phyloP scores from a whole-genome alignment of 2,888 invertebrate species.

The Portevinia maculata region DNA sequence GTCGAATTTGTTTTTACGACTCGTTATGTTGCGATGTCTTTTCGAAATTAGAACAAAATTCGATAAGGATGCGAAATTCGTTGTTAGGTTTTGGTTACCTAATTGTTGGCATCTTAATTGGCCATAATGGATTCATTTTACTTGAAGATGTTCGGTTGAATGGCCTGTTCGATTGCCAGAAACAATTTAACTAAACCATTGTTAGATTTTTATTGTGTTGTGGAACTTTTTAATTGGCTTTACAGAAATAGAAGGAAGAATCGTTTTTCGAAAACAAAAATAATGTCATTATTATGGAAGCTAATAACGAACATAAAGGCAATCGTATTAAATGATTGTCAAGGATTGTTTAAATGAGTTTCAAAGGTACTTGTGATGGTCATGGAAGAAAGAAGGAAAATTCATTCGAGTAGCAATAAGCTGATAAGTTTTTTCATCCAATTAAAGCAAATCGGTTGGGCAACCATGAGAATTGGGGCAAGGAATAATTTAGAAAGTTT shows the following conservation, averaged over 20 bases:
- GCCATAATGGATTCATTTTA: constrained; percentile 39
- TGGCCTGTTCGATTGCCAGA: constrained; percentile 39
- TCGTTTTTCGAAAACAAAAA: constrained; percentile 16
- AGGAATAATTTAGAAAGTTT: not conserved
- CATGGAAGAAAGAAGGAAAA: constrained; percentile 30
- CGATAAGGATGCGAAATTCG: constrained; percentile 21
- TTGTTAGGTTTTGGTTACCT: not conserved
- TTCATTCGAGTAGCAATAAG: constrained; percentile 37
- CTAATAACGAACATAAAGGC: constrained; percentile 30
- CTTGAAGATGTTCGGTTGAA: constrained; percentile 12
- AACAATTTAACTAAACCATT: constrained; percentile 42
- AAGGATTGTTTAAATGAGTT: constrained; percentile 47
- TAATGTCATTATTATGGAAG: constrained; percentile 26
- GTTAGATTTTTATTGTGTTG: constrained; percentile 20
- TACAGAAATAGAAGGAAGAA: not conserved
- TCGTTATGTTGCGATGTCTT: constrained; percentile 11
- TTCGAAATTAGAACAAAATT: constrained; percentile 20
- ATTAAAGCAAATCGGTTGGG: constrained; percentile 15
- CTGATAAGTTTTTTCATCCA: constrained; percentile 41
- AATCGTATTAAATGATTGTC: constrained; percentile 38
- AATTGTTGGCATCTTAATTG: constrained; percentile 28
- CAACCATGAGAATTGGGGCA: not conserved
- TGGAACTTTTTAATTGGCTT: constrained; percentile 47
- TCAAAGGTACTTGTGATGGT: constrained; percentile 36
- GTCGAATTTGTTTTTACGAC: constrained; percentile 5